Conservation (phyloP, 2,888 invertebrate species). For the Stomorhina lunata region DNA sequence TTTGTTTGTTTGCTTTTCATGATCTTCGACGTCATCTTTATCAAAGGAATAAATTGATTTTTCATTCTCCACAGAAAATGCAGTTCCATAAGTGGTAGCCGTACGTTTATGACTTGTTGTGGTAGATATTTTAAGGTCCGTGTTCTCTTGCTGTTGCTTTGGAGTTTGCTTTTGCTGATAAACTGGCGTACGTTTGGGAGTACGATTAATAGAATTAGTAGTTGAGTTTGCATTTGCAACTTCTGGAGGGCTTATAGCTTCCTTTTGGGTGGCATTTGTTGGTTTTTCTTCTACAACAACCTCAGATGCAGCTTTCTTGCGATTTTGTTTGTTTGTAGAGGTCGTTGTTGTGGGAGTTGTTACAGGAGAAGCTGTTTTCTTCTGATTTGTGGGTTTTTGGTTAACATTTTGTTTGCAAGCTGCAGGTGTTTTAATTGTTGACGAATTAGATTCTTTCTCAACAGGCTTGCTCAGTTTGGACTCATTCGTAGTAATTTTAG, state of each 20-base stretch:
- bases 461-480: slow-evolving; percentile 62
- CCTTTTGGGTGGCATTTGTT: slow-evolving; percentile 58
- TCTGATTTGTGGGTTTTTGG: slow-evolving; percentile 44
- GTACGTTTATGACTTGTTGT: slow-evolving; percentile 70
- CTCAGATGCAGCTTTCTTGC: slow-evolving; percentile 60
- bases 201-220: slow-evolving; percentile 58
- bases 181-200: slow-evolving; percentile 80
- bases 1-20: slow-evolving; percentile 70
- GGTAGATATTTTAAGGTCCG: slow-evolving; percentile 79
- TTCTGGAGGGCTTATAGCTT: slow-evolving; percentile 64
- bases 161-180: slow-evolving; percentile 80
- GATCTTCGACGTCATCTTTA: slow-evolving; percentile 84
- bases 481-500: slow-evolving; percentile 46
- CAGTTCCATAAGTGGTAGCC: slow-evolving; percentile 73
- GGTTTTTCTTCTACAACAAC: slow-evolving; percentile 50
- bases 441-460: slow-evolving; percentile 66
- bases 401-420: slow-evolving; percentile 48
- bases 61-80: slow-evolving; percentile 86
- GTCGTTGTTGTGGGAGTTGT: slow-evolving; percentile 51
- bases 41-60: slow-evolving; percentile 87
- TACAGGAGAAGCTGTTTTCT: slow-evolving; percentile 55
- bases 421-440: slow-evolving; percentile 66
- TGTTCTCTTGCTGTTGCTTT: slow-evolving; percentile 55
- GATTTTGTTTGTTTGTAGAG: slow-evolving; percentile 59
- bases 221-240: slow-evolving; percentile 63